These are phyloP conservation scores for Andrena marginata DNA, from an alignment of 2,888 invertebrate genomes.

Conservation along the genomic window DNA sequence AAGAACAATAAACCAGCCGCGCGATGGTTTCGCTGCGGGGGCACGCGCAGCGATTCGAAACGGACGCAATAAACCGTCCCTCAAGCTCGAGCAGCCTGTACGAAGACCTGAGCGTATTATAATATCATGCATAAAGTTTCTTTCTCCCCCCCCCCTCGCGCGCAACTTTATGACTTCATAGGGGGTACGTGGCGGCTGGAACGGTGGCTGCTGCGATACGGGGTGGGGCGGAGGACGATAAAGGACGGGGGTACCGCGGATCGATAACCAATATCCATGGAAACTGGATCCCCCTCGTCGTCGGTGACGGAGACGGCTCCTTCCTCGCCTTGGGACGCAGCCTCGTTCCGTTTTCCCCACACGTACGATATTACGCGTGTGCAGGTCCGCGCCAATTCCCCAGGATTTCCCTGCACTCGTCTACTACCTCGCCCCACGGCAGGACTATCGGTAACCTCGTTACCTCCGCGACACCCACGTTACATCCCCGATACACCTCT, in stretches of 20 bases:
- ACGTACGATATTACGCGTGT: constrained; percentile 61
- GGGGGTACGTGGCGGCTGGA: background rate
- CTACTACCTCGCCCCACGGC: background rate
- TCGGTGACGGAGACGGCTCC: constrained; percentile 36
- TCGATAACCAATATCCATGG: constrained; percentile 74
- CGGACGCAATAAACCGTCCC: constrained; percentile 21
- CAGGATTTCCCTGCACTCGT: constrained; percentile 13
- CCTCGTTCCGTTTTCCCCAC: constrained; percentile 39
- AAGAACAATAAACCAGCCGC: constrained; percentile 1
- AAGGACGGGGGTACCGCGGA: constrained; percentile 45
- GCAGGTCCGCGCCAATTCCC: constrained; percentile 31
- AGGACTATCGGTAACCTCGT: constrained; percentile 24
- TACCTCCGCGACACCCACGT: background rate
- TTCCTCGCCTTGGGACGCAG: background rate
- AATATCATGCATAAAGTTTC: constrained; percentile 48
- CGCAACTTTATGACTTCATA: constrained; percentile 39
- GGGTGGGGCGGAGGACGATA: constrained; percentile 37
- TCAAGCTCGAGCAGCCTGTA: constrained; percentile 11
- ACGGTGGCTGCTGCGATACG: constrained; percentile 1
- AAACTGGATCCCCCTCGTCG: constrained; percentile 62
- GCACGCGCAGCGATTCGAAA: constrained; percentile 40
- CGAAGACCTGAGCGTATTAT: constrained; percentile 36
- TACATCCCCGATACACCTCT: background rate
- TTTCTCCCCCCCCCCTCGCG: background rate
- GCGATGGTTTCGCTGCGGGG: background rate